Base-by-base conservation (phyloP, 92 coral and sea anemone genomes). In the Plumapathes pennacea region DNA sequence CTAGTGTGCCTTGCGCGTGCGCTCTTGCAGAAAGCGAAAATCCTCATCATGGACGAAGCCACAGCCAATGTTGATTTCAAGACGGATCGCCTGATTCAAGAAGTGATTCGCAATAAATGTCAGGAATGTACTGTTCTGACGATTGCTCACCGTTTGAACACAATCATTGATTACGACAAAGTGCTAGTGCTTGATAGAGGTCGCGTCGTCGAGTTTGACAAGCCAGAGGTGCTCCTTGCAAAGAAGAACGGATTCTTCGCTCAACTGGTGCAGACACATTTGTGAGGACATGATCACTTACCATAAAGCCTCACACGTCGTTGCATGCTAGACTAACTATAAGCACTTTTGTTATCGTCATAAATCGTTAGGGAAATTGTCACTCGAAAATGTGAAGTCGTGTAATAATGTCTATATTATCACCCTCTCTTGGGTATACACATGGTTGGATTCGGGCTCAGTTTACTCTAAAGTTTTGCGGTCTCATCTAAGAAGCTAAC, bases 11-110 rank as follows among this genome's bases (percentile, higher is more conserved):
- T 87, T 49, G 89, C 95, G 8, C 79, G 95, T 14, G 89, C 89
- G n/a, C 64, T 87, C 9, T 71, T 77, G 6, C 54, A 46, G 38
- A 77, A 72, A 32, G 58, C 79, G 67, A 83, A 77, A 59, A 83
- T 87, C 46, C 54, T 83, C 25, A 82, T 87, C n/a, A 69, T 83
- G 46, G 95, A 87, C 28, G 89, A 87, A 53, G 89, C 89, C 10
- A 83, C 95, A 6, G 81, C 89, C 25, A 68, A 67, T 25, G 95
- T 87, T 9, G 95, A 87, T 56, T 87, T 82, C 80, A 84, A 84
- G 24, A 87, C 95, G 12, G 95, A 87, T 53, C 89, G 95, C 6
- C 65, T 87, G 31, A 81, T 87, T 14, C 95, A 87, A 48, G 95
- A 87, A 65, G 31, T 87, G 64, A 83, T 87, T 21, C 85, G 95